Conservation (phyloP, 1,140 invertebrate species). For the Parapsyche elsis region DNA sequence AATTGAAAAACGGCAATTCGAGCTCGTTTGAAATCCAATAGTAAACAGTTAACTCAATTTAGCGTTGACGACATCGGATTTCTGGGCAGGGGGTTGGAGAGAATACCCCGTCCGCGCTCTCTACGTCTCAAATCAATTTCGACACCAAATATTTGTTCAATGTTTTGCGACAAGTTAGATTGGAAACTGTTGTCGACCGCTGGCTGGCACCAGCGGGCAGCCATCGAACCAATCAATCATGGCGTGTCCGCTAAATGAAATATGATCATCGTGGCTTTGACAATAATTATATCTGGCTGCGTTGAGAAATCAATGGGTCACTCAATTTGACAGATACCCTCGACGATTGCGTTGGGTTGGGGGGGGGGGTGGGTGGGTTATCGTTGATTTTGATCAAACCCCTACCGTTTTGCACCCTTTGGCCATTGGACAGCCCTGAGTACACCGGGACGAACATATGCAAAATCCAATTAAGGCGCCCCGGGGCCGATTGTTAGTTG, state of each 20-base stretch:
- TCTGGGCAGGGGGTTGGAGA: background rate
- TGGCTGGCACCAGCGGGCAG: background rate
- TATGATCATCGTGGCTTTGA: slow-evolving; percentile 32
- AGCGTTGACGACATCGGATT: background rate
- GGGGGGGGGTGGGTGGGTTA: too few species aligned
- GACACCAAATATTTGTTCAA: slow-evolving; percentile 2
- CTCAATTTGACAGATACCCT: slow-evolving; percentile 13
- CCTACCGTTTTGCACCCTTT: too few species aligned
- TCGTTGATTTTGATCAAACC: too few species aligned
- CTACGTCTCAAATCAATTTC: slow-evolving; percentile 9
- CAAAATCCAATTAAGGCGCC: too few species aligned
- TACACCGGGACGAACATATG: too few species aligned
- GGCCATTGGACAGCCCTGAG: too few species aligned
- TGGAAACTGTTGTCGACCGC: background rate
- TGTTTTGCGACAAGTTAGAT: slow-evolving; percentile 3
- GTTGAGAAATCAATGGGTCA: slow-evolving; percentile 36
- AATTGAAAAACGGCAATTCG: background rate
- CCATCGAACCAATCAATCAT: slow-evolving; percentile 34
- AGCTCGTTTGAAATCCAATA: background rate
- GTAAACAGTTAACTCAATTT: background rate
- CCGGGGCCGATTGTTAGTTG: too few species aligned
- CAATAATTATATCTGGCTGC: slow-evolving; percentile 15
- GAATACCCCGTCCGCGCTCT: background rate
- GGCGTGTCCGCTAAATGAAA: background rate
- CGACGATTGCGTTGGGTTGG: too few species aligned